Conservation (phyloP, 2,797 vertebrate genomes). For the Chanos chanos region DNA sequence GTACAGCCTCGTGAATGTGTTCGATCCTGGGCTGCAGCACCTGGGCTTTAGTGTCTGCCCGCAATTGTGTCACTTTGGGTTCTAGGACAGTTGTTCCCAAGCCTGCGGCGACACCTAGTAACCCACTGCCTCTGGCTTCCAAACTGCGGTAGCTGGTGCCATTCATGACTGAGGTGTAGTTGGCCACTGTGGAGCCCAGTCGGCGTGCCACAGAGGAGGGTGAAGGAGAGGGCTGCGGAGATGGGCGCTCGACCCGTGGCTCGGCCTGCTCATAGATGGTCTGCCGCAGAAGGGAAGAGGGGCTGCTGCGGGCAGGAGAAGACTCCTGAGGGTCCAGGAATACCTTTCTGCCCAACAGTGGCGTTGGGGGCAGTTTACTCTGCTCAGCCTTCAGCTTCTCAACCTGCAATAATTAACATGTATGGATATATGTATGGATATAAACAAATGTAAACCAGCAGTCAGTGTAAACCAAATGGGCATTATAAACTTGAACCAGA, state of each 20-base stretch:
- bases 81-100: constrained; percentile 40
- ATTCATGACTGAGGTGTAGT: constrained; percentile 71
- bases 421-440: neutral
- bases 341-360: constrained; percentile 85
- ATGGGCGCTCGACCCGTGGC: constrained; percentile 56
- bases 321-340: constrained; percentile 80
- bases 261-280: constrained; percentile 79
- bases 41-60: constrained; percentile 26
- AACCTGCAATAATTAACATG: constrained; percentile 64
- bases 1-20: constrained; percentile 70
- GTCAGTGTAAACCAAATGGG: too few relatives aligned
- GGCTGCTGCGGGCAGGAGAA: constrained; percentile 52
- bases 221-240: constrained; percentile 53
- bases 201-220: constrained; percentile 55
- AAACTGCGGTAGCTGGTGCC: constrained; percentile 55
- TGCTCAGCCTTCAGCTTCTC: constrained; percentile 89
- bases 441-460: neutral
- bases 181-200: constrained; percentile 63
- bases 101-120: constrained; percentile 61
- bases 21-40: constrained; percentile 80
- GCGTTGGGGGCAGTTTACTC: constrained; percentile 84
- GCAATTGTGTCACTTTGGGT: constrained; percentile 16
- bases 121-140: constrained; percentile 50
- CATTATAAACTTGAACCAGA: too few relatives aligned
- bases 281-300: constrained; percentile 71